Evolutionary conservation across 2,113 vertebrate species (phyloP), one percentile per base, ranked within the genome.

Genomic region (Calonectris borealis): DNA sequence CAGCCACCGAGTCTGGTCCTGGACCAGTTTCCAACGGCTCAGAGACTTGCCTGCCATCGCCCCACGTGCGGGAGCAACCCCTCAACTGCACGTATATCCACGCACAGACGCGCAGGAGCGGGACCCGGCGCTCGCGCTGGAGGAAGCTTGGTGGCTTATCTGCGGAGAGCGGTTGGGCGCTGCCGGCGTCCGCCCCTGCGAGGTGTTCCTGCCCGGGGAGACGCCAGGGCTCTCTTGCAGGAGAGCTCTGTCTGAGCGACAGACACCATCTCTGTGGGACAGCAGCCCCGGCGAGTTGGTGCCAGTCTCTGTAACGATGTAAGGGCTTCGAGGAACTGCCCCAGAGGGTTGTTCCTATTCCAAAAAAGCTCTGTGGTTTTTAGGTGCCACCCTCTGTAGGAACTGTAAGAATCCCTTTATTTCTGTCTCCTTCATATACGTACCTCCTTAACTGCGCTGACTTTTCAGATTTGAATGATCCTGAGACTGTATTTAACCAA

Each of bases 41-140:
- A 36, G 44, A 83, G 52, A 2, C 57, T 75, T 48, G 15, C 8
- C 31, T 81, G 36, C 13, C 24, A 3, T 70, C 6, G 3, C 38
- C 34, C 1, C 2, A 29, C 38, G 21, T 1, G 0, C 12, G 70
- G 58, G 16, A 65, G 34, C 77, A 38, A 4, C 22, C 44, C 26
- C 11, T 29, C 71, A 42, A 5, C 51, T 38, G 51, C 21, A 15
- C 7, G 0, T 17, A 6, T 2, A 18, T 13, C 11, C 18, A 4
- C 31, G 9, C 13, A 6, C 29, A 42, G 36, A 12, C 6, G 16
- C 9, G 21, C 7, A 60, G 70, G 31, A 78, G n/a, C 1, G 3
- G 27, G 26, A 38, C 22, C 21, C 9, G 77, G 31, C 20, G 17
- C 46, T 54, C 60, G 71, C 31, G 4, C 34, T n/a, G 34, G 34